Conservation (phyloP, 2,797 vertebrate genomes). For the Sebastolobus altivelis region DNA sequence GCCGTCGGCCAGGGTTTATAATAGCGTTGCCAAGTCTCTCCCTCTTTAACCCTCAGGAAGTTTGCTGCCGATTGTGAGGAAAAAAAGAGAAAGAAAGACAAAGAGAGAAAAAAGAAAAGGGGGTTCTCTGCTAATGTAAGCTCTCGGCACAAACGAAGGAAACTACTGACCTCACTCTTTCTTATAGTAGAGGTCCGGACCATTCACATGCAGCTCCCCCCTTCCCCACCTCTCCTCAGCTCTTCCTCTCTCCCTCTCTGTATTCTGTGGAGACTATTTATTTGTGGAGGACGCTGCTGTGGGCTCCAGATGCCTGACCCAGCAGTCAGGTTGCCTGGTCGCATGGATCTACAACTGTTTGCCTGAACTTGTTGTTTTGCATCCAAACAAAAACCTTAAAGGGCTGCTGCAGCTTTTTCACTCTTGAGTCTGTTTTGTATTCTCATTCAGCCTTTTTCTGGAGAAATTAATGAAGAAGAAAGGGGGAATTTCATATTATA, state of each 20-base stretch:
- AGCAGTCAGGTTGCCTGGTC: conserved; percentile 83
- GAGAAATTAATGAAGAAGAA: conserved; percentile 38
- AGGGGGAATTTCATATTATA: conserved; percentile 9
- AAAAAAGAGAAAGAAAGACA: conserved; percentile 47
- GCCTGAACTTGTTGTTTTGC: conserved; percentile 62
- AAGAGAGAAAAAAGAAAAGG: conserved; percentile 29
- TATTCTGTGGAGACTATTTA: conserved; percentile 67
- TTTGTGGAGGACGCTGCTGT: conserved; percentile 76
- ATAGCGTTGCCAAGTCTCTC: conserved; percentile 64
- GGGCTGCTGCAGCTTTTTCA: conserved; percentile 39
- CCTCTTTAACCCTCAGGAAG: conserved; percentile 76
- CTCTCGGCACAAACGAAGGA: conserved; percentile 78
- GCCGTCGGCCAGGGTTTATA: conserved; percentile 45
- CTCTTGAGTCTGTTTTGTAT: conserved; percentile 24
- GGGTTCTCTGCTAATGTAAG: conserved; percentile 58
- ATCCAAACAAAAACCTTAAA: conserved; percentile 67
- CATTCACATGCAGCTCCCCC: conserved; percentile 64
- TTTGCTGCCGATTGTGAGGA: conserved; percentile 70
- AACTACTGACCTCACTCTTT: conserved; percentile 76
- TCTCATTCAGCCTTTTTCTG: conserved; percentile 40
- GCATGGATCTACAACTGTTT: conserved; percentile 75
- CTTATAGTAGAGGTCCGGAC: conserved; percentile 62
- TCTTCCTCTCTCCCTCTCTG: conserved; percentile 62
- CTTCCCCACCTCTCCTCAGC: conserved; percentile 21
- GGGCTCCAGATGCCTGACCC: conserved; percentile 82